Percentiles rank a stretch among this genome's conserved stretches.
Evolutionary conservation across 2,888 invertebrate genomes (phyloP).

Genomic region (Drosophila kambysellisi): DNA sequence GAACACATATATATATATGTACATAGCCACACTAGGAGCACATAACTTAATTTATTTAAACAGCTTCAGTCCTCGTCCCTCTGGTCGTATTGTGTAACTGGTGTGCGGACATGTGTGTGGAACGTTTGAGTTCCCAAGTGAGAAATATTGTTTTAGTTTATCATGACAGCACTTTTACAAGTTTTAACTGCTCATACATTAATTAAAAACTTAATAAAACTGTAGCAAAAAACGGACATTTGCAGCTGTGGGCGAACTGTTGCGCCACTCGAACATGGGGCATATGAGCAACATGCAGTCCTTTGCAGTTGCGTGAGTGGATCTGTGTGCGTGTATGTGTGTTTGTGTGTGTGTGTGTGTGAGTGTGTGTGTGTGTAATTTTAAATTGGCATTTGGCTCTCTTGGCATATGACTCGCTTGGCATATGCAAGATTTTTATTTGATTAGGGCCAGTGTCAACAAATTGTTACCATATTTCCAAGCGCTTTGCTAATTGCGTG

Average conservation of each 20-base stretch:
- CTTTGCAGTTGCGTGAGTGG: not conserved
- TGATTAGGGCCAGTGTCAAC: slow-evolving; percentile 23
- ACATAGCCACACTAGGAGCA: slow-evolving; percentile 12
- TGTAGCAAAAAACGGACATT: slow-evolving; percentile 47
- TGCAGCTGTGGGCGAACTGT: slow-evolving; percentile 51
- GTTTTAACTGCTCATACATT: slow-evolving; percentile 81
- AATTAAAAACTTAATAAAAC: slow-evolving; percentile 80
- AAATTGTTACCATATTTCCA: slow-evolving; percentile 30
- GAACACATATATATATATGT: not conserved
- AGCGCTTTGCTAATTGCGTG: slow-evolving; percentile 61
- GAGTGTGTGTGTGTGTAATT: slow-evolving; percentile 8
- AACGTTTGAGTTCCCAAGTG: slow-evolving; percentile 59
- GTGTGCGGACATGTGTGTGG: slow-evolving; percentile 17
- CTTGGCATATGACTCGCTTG: slow-evolving; percentile 15
- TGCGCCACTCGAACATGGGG: slow-evolving; percentile 31
- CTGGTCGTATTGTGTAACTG: slow-evolving; percentile 27
- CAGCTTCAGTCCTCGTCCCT: slow-evolving; percentile 50
- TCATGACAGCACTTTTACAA: slow-evolving; percentile 81
- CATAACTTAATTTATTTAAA: slow-evolving; percentile 72
- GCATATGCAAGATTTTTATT: slow-evolving; percentile 30
- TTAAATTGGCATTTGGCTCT: slow-evolving; percentile 36
- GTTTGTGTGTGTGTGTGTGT: slow-evolving; percentile 3
- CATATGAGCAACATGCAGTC: slow-evolving; percentile 17
- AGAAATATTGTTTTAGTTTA: slow-evolving; percentile 81
- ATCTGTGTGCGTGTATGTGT: slow-evolving; percentile 1